These are phyloP conservation scores for Hirtodrosophila cameraria DNA, from an alignment of 2,888 invertebrate species.

Conservation along the genomic window DNA sequence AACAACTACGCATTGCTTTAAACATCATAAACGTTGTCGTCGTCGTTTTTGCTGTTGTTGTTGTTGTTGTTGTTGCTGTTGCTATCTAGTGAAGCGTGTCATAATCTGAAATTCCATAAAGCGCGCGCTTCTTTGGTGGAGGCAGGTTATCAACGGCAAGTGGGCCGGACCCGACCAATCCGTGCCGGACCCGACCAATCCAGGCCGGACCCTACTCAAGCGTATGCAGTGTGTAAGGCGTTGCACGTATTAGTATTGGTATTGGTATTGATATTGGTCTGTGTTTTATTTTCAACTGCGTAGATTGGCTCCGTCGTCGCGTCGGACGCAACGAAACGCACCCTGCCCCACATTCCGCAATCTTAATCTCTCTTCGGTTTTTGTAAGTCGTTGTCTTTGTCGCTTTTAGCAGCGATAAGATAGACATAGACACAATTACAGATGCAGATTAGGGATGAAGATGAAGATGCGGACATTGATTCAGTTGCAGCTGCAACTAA, in stretches of 20 bases:
- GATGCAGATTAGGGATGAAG: no score
- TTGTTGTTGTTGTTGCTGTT: conserved; percentile 6
- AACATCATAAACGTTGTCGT: conserved; percentile 11
- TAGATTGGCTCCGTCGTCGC: conserved; percentile 49
- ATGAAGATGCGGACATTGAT: no score
- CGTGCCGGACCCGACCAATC: no score
- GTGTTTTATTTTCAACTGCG: conserved; percentile 65
- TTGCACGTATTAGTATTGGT: no score
- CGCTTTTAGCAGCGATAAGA: conserved; percentile 19
- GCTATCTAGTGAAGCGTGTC: conserved; percentile 52
- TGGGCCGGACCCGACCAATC: conserved; percentile 57
- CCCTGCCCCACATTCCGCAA: conserved; percentile 63
- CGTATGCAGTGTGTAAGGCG: no score
- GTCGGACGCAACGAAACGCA: conserved; percentile 16
- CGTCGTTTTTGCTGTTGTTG: background rate
- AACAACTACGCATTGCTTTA: conserved; percentile 50
- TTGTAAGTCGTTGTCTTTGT: conserved; percentile 3
- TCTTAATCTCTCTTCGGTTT: conserved; percentile 21
- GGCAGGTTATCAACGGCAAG: conserved; percentile 60
- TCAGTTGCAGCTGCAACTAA: no score
- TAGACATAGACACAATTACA: background rate
- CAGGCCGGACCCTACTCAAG: no score
- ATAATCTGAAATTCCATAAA: conserved; percentile 52
- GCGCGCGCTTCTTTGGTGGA: conserved; percentile 33
- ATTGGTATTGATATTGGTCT: background rate